Base-by-base conservation (phyloP, 2,113 vertebrate species). In the Orthonyx spaldingii region DNA sequence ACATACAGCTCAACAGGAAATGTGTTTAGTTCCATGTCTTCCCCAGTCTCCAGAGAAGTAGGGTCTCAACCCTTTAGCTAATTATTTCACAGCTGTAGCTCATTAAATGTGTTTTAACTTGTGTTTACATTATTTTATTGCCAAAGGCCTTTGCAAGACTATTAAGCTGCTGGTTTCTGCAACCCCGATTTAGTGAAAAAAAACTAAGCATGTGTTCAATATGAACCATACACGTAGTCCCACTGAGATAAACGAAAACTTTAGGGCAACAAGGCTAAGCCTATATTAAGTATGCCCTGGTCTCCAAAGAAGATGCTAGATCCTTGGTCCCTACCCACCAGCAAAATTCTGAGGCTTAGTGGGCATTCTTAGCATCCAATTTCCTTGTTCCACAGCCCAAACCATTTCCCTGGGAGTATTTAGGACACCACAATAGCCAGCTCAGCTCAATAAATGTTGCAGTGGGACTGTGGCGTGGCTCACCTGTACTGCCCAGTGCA, bases 401-500 rank as follows among this genome's bases (percentile, higher is more conserved):
- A 50, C 28, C 6, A 32, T 47, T 52, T 66, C 26, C 20, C 74
- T 27, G 44, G 42, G 19, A 86, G 10, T 41, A n/a, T 44, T 24
- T 18, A 37, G 26, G 27, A 57, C 13, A 71, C 16, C 12, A 9
- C 30, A 64, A 30, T 11, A 52, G 7, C 16, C 10, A 53, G 7
- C 24, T 37, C 27, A 33, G 19, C 33, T 69, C 32, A 83, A 35
- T 20, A n/a, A 77, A 32, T 19, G 44, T 21, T 16, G 39, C 49
- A 22, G 6, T 49, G 55, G 28, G 60, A 69, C 16, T 0, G 2
- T 2, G 14, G 7, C 4, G 0, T 32, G 18, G 49, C 96, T 96
- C 87, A 99, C 99, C 98, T 99, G 99, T 30, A 98, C 98, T 35
- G 98, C 99, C 99, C 99, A 99, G 72, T 99, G 99, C 76, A 99